Base-by-base conservation (phyloP, 1,140 invertebrate species). In the Drosophila trapezifrons region DNA sequence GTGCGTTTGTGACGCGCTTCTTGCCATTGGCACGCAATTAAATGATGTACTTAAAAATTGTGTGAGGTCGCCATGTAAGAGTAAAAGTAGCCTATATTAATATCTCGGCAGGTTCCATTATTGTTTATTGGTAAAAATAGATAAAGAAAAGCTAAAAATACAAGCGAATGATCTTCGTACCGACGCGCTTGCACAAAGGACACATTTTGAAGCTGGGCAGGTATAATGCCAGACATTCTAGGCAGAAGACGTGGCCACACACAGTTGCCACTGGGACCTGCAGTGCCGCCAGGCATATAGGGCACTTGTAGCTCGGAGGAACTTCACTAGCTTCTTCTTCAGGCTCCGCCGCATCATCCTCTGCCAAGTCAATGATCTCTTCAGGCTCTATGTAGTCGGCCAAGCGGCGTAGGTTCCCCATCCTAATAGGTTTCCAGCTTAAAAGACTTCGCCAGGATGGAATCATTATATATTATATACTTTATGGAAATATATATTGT, bases 1-100 rank as follows among this genome's bases (percentile, higher is more conserved):
- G 67, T 86, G 82, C 82, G 74, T 79, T 58, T 73, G 59, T 87
- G 83, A 87, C 83, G 83, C 72, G 83, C 54, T 79, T 87, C 73
- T 87, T 87, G 83, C 83, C 83, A 87, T 87, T 87, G 83, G 87
- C 83, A 87, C 83, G 83, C 83, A 87, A 87, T 87, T 77, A 87
- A 87, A 87, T 80, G 79, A 77, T 72, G 78, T 79, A 70, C 83
- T 82, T 79, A 70, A 82, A 65, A 43, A 57, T 75, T 81, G 58
- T 82, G 67, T 75, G 59, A 78, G 54, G 63, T 65, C 62, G 60
- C 78, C 86, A 78, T 81, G 52, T 52, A 52, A 52, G 51, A 52
- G 32, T 52, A 20, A 52, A 22, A 52, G 29, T 9, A 7, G 29
- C 20, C 29, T 35, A 35, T 37, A 54, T 54, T 22, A 20, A 54